Evolutionary conservation across 2,797 vertebrate genomes (phyloP), one percentile per base, ranked within the genome.

Genomic region (Lerista edwardsae): DNA sequence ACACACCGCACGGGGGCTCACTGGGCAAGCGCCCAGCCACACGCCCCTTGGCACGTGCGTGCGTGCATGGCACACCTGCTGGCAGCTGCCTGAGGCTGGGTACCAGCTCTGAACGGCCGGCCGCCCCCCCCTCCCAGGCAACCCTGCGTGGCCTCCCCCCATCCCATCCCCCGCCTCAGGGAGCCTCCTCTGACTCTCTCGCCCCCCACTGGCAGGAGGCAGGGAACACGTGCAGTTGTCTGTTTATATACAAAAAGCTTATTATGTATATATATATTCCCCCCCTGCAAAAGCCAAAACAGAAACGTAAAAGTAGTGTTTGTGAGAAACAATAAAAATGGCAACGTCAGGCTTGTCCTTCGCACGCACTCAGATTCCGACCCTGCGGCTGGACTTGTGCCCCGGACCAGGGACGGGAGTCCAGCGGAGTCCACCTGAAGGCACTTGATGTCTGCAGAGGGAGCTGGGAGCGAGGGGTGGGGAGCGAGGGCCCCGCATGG

Each of bases 381-480:
- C 93, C 91, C 94, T 91, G 92, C 90, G 90, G 93, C 92, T 92
- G 93, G 93, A 91, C 92, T 86, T 91, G 71, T 89, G 94, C 94
- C 94, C 90, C 86, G 91, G 92, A 90, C 90, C 91, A 82, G 19
- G 82, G 92, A 91, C 90, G 86, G 59, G 88, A 91, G 93, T 93
- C 92, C 90, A 92, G 91, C 92, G 90, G 93, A 93, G 89, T 91
- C 91, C 91, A 92, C 93, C 96, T 96, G 97, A 98, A 99, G 98
- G 98, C 98, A 99, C 98, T 98, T 98, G 96, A 96, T 96, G 91
- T 93, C 95, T 93, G 96, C 95, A 90, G 78, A 89, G 51, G 79
- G 75, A 90, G 80, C 84, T 90, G 90, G 90, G 89, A 92, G 88
- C 88, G 89, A 89, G 90, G 92, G 90, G 93, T 21, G 79, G 92